phyloP scores from a whole-genome alignment of 2,113 vertebrate genomes.

The Prinia subflava region DNA sequence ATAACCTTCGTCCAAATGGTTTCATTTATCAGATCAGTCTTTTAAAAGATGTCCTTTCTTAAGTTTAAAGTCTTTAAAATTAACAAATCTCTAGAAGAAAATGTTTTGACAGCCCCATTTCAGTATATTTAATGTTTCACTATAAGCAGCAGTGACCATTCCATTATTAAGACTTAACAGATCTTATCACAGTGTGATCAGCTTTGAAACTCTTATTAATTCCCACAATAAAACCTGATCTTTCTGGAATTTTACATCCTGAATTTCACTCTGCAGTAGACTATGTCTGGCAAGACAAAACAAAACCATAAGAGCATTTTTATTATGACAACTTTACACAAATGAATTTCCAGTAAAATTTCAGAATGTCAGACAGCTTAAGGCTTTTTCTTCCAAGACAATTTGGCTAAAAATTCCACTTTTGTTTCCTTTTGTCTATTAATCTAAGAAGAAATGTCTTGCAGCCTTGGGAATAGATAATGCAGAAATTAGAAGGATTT shows the following conservation, averaged over 20 bases:
- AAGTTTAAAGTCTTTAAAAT: conserved; percentile 20
- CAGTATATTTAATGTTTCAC: conserved; percentile 22
- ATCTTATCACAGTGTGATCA: background rate
- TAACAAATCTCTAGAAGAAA: conserved; percentile 5
- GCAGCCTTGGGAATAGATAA: conserved; percentile 3
- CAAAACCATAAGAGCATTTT: conserved; percentile 8
- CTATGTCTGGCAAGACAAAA: conserved; percentile 16
- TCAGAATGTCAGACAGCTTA: conserved; percentile 1
- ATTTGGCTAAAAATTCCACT: conserved; percentile 4
- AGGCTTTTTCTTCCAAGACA: background rate
- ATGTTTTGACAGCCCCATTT: conserved; percentile 24
- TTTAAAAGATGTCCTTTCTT: conserved; percentile 29
- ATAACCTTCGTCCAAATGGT: conserved; percentile 17
- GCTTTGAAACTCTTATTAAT: conserved; percentile 20
- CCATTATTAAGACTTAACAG: conserved; percentile 13
- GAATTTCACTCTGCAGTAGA: background rate
- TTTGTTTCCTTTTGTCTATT: conserved; percentile 13
- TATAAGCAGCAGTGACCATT: conserved; percentile 43
- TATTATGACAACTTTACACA: conserved; percentile 36
- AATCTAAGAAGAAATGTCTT: conserved; percentile 18
- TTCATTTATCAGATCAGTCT: conserved; percentile 34
- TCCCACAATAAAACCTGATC: background rate
- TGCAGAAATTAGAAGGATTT: conserved; percentile 12
- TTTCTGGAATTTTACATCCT: conserved; percentile 11
- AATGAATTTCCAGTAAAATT: conserved; percentile 18